These are phyloP conservation scores for Sporophila hypoxantha DNA, from an alignment of 2,113 vertebrate species.

Conservation along the genomic window DNA sequence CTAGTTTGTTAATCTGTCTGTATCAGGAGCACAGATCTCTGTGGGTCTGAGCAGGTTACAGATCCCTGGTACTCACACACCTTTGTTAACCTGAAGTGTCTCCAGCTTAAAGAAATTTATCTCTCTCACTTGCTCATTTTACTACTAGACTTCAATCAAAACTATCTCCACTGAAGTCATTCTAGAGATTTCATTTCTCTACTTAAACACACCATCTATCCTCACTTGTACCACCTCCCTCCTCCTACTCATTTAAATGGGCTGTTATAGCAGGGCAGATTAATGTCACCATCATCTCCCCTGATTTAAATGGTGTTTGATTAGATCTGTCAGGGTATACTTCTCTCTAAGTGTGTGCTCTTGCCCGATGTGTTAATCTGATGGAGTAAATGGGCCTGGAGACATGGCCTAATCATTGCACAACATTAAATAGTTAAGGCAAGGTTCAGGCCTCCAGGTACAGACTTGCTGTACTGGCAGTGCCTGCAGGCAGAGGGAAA, in stretches of 20 bases:
- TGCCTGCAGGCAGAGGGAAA: not conserved
- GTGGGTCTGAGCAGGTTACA: not conserved
- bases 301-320: constrained; percentile 55
- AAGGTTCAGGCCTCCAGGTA: constrained; percentile 28
- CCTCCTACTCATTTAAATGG: constrained; percentile 59
- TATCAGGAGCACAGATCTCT: not conserved
- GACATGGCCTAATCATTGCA: constrained; percentile 26
- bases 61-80: not conserved
- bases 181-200: constrained; percentile 53
- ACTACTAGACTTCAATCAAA: constrained; percentile 54
- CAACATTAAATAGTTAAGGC: constrained; percentile 46
- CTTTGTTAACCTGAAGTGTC: constrained; percentile 1
- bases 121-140: constrained; percentile 42
- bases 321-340: constrained; percentile 48
- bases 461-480: not conserved
- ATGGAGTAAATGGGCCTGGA: constrained; percentile 49
- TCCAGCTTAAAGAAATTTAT: constrained; percentile 27
- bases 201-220: constrained; percentile 55
- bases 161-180: constrained; percentile 46
- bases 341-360: constrained; percentile 25
- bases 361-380: constrained; percentile 52
- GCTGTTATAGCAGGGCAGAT: constrained; percentile 45
- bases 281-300: constrained; percentile 38
- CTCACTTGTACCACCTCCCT: constrained; percentile 38
- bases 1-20: not conserved